phyloP scores from a whole-genome alignment of 2,113 vertebrate genomes.

The Burhinus bistriatus region DNA sequence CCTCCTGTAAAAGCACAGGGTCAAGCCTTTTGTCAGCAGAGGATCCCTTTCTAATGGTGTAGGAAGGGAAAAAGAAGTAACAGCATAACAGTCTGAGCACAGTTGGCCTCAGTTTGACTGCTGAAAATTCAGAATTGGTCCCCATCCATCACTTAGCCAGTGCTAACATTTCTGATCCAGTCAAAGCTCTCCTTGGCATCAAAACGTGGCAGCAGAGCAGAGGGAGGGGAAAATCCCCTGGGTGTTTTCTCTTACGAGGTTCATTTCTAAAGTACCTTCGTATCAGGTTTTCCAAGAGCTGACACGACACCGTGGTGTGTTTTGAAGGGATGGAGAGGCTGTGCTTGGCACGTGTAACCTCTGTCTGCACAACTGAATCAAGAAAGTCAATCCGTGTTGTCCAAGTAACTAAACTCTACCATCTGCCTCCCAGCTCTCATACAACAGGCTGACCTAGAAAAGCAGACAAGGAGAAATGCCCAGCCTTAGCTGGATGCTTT shows the following conservation, averaged over 20 bases:
- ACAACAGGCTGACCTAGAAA: slow-evolving; percentile 46
- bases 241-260: neutral
- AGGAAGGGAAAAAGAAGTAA: neutral
- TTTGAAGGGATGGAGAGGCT: neutral
- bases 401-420: neutral
- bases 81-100: neutral
- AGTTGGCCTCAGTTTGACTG: neutral
- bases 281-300: neutral
- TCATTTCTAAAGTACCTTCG: neutral
- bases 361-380: neutral
- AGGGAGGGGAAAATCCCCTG: neutral
- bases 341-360: neutral
- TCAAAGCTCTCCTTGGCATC: neutral
- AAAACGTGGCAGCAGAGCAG: neutral
- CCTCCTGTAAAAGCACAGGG: neutral
- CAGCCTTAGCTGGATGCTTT: slow-evolving; percentile 11
- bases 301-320: neutral
- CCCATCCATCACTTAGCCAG: neutral
- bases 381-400: neutral
- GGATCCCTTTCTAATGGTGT: neutral
- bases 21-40: neutral
- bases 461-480: neutral
- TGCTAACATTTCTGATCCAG: neutral
- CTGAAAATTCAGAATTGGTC: neutral
- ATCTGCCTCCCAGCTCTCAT: neutral